These are phyloP conservation scores for Lateolabrax maculatus DNA, from an alignment of 2,797 vertebrate species.

Conservation along the genomic window DNA sequence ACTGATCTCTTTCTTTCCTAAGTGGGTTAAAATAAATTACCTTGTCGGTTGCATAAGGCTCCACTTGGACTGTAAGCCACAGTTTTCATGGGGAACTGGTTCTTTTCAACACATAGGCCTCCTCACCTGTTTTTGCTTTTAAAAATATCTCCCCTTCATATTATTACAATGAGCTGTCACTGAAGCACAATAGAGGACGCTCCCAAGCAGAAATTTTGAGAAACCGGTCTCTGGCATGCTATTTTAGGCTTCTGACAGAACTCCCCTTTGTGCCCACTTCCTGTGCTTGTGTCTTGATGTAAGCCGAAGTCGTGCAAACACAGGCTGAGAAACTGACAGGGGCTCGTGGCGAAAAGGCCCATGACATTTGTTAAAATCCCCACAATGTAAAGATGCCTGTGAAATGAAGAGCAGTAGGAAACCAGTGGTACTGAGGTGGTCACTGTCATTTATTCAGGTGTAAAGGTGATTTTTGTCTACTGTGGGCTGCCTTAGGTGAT, in stretches of 20 bases:
- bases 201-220: conserved; percentile 22
- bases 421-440: not conserved
- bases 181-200: conserved; percentile 37
- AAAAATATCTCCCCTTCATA: conserved; percentile 34
- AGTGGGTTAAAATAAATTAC: conserved; percentile 65
- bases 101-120: conserved; percentile 27
- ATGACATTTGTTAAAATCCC: conserved; percentile 11
- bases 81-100: conserved; percentile 23
- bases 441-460: not conserved
- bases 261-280: conserved; percentile 82
- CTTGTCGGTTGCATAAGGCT: conserved; percentile 39
- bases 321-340: not conserved
- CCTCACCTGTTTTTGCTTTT: conserved; percentile 46
- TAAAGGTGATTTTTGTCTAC: not conserved
- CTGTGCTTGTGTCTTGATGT: conserved; percentile 65
- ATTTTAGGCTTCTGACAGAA: conserved; percentile 74
- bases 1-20: conserved; percentile 65
- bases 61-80: conserved; percentile 9
- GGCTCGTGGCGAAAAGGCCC: not conserved
- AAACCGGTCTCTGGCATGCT: conserved; percentile 42
- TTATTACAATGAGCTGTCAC: conserved; percentile 24
- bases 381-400: not conserved
- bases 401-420: conserved; percentile 24
- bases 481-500: not conserved
- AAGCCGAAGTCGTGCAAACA: conserved; percentile 43